phyloP scores from a whole-genome alignment of 1,140 invertebrate genomes.

The Zaprionus inermis region DNA sequence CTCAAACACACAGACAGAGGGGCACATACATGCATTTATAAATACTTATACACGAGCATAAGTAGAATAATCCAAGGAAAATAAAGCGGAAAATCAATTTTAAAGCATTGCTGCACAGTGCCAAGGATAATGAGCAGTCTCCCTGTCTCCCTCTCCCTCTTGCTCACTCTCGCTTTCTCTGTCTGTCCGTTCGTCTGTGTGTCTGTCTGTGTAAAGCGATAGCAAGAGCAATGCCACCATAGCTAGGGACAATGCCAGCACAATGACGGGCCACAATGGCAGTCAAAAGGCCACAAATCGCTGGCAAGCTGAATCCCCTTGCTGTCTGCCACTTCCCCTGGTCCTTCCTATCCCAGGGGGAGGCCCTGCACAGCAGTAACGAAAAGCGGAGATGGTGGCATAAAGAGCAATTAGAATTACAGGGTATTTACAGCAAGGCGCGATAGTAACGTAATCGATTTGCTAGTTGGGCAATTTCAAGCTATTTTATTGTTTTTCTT shows the following conservation, averaged over 20 bases:
- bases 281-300: slow-evolving; percentile 37
- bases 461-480: neutral
- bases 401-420: neutral
- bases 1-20: slow-evolving; percentile 1
- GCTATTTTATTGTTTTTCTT: neutral
- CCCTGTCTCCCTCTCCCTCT: neutral
- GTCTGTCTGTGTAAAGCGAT: neutral
- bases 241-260: slow-evolving; percentile 38
- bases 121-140: slow-evolving; percentile 71
- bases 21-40: slow-evolving; percentile 18
- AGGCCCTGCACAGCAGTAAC: too few relatives aligned
- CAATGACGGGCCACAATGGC: slow-evolving; percentile 29
- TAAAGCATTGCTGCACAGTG: slow-evolving; percentile 58
- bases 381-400: neutral
- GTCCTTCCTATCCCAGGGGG: too few relatives aligned
- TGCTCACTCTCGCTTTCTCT: neutral
- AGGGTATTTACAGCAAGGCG: neutral
- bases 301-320: slow-evolving; percentile 14
- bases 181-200: too few relatives aligned
- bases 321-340: neutral
- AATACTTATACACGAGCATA: slow-evolving; percentile 23
- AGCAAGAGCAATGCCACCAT: slow-evolving; percentile 24
- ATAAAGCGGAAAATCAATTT: slow-evolving; percentile 74
- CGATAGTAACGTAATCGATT: too few relatives aligned
- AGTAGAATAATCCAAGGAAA: slow-evolving; percentile 53